A percentile compares a stretch with the other conserved stretches of the same genome.
Conservation (phyloP, 2,888 invertebrate species). For the Glyphotaelius pellucidus region DNA sequence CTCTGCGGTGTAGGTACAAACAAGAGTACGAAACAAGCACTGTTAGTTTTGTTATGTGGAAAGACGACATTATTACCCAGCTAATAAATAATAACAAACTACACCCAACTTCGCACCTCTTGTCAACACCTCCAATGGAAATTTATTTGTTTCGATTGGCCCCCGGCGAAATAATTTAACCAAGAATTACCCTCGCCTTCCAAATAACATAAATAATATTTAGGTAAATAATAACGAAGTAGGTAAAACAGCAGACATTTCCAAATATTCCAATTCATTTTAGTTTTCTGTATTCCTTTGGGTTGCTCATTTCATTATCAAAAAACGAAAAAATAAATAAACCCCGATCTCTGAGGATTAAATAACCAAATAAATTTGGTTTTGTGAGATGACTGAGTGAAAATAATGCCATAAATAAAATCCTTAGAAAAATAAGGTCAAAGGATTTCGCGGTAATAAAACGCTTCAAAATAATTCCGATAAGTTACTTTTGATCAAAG, state of each 20-base stretch:
- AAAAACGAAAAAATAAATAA: background rate
- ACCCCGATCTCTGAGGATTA: background rate
- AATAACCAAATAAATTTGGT: background rate
- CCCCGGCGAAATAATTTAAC: background rate
- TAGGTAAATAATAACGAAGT: too few relatives aligned
- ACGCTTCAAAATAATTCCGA: background rate
- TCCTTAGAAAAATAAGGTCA: background rate
- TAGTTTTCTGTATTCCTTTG: background rate
- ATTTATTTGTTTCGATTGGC: background rate
- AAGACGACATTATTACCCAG: background rate
- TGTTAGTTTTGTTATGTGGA: background rate
- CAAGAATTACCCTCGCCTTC: background rate
- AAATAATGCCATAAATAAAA: background rate
- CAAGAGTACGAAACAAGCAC: too few relatives aligned
- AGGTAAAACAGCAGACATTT: too few relatives aligned
- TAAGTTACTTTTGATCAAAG: background rate
- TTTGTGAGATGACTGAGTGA: background rate
- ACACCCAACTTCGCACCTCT: background rate
- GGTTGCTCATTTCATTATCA: background rate
- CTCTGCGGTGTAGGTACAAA: too few relatives aligned
- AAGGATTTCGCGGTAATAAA: background rate
- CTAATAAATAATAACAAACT: background rate
- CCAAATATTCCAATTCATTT: background rate
- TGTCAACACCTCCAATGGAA: background rate
- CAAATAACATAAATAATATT: background rate